phyloP scores from a whole-genome alignment of 2,797 vertebrate species.

The Sphenodon punctatus region DNA sequence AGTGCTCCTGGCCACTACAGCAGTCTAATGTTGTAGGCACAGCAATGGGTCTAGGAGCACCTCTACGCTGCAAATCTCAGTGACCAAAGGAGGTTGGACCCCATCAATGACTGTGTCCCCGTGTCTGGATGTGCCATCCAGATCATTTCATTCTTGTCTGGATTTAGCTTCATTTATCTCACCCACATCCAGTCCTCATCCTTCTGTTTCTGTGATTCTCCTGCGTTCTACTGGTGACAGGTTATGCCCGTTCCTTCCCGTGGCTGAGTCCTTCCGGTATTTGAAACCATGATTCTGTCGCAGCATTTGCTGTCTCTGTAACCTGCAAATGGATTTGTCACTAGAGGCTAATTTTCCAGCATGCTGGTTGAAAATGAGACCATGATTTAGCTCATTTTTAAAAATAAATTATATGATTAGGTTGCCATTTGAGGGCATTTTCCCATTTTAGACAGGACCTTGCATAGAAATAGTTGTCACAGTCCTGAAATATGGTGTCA shows the following conservation, averaged over 20 bases:
- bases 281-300: constrained; percentile 10
- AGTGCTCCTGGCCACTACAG: too few relatives aligned
- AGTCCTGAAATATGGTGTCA: too few relatives aligned
- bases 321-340: constrained; percentile 43
- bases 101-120: too few relatives aligned
- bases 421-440: background rate
- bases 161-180: too few relatives aligned
- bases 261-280: background rate
- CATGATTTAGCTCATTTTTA: background rate
- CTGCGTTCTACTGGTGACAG: background rate
- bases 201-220: background rate
- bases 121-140: too few relatives aligned
- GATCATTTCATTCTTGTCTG: too few relatives aligned
- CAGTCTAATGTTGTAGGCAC: too few relatives aligned
- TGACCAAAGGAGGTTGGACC: too few relatives aligned
- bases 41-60: too few relatives aligned
- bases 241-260: background rate
- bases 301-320: constrained; percentile 20
- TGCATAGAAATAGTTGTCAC: background rate
- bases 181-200: too few relatives aligned
- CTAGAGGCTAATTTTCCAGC: constrained; percentile 11
- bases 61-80: too few relatives aligned
- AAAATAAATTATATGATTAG: background rate
- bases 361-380: constrained; percentile 1
- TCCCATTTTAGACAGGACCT: constrained; percentile 7